Evolutionary conservation across 2,888 invertebrate species (phyloP).

Genomic region (Diarsia rubi): DNA sequence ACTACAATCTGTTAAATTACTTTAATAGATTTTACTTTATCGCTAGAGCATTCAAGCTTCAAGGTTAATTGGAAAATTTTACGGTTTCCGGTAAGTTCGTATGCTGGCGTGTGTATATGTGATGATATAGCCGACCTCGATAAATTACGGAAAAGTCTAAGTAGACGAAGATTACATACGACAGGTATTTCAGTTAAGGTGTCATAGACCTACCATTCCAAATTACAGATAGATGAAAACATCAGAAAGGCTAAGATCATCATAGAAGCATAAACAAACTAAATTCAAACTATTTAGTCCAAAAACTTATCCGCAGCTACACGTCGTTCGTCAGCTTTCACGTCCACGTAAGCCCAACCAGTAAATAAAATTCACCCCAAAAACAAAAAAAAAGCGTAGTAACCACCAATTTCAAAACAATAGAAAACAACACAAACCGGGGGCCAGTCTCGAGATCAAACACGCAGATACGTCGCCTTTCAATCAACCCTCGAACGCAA

Average conservation of each 20-base stretch:
- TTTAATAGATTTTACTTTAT: too few species aligned
- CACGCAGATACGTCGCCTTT: slow-evolving; percentile 50
- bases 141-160: too few species aligned
- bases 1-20: too few species aligned
- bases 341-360: not conserved
- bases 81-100: too few species aligned
- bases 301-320: not conserved
- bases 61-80: too few species aligned
- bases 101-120: too few species aligned
- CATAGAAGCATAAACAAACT: not conserved
- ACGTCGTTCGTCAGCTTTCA: not conserved
- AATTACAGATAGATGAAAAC: not conserved
- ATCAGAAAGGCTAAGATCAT: not conserved
- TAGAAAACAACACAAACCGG: slow-evolving; percentile 10
- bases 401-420: slow-evolving; percentile 28
- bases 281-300: not conserved
- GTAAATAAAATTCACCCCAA: not conserved
- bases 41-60: too few species aligned
- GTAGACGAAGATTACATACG: not conserved
- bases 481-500: slow-evolving; percentile 57
- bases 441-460: slow-evolving; percentile 41
- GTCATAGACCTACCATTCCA: not conserved
- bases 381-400: slow-evolving; percentile 3
- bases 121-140: too few species aligned
- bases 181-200: not conserved